phyloP scores from a whole-genome alignment of 1,140 invertebrate species.

The Drosophila micromelanica region DNA sequence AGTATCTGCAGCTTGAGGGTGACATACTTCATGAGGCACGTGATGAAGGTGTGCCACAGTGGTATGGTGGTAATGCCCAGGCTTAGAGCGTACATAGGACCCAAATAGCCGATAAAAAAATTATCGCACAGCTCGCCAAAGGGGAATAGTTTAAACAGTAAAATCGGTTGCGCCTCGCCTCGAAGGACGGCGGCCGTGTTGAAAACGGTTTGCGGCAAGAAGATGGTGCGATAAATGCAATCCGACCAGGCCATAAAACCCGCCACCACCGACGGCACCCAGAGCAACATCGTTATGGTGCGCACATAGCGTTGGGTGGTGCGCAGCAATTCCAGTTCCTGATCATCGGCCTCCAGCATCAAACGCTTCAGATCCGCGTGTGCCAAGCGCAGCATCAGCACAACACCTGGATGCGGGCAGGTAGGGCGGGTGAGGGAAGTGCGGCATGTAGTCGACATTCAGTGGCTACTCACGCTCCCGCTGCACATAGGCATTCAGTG shows the following conservation, averaged over 20 bases:
- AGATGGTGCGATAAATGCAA: conserved; percentile 68
- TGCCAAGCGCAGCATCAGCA: conserved; percentile 39
- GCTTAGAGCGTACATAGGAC: conserved; percentile 59
- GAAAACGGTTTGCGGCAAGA: conserved; percentile 63
- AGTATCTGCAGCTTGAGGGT: conserved; percentile 62
- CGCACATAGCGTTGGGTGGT: conserved; percentile 42
- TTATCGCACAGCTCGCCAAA: conserved; percentile 68
- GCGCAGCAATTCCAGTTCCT: conserved; percentile 47
- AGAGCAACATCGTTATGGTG: conserved; percentile 58
- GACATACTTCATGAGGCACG: conserved; percentile 71
- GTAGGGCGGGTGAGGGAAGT: background rate
- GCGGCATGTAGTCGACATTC: too few relatives aligned
- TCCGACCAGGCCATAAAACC: conserved; percentile 65
- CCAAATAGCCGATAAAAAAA: conserved; percentile 66
- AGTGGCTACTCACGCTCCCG: conserved; percentile 47
- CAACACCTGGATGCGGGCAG: conserved; percentile 39
- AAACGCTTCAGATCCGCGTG: conserved; percentile 48
- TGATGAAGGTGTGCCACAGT: conserved; percentile 77
- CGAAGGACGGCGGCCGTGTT: conserved; percentile 48
- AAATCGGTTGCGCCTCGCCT: conserved; percentile 61
- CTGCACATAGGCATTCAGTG: conserved; percentile 63
- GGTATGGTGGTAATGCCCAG: conserved; percentile 72
- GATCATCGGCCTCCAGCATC: conserved; percentile 31
- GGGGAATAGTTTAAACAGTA: conserved; percentile 68
- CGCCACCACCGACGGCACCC: conserved; percentile 65